Base-by-base conservation (phyloP, 2,113 vertebrate genomes). In the Bufo gargarizans region DNA sequence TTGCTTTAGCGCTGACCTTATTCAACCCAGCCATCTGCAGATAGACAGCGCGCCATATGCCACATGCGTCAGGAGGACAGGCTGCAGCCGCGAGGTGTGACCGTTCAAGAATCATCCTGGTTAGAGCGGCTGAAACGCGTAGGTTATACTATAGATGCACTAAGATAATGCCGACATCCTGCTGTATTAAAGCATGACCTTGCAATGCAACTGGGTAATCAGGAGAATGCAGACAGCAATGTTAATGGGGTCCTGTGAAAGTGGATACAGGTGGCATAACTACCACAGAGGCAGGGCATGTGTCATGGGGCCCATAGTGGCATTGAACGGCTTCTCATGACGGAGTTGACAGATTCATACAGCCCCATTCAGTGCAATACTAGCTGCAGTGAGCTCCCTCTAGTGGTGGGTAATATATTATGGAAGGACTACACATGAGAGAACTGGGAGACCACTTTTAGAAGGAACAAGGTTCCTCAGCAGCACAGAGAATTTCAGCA, bases 11-110 rank as follows among this genome's bases (percentile, higher is more conserved):
- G 4, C 4, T 53, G 82, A 71, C 82, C 82, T 84, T 22, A 53
- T 11, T 14, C 82, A 84, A 84, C 82, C 63, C 82, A 4, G 65
- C 19, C 82, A 84, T 69, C 82, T 84, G 82, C 50, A 65, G 19
- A 45, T 5, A 50, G 81, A 67, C 81, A 20, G 58, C 58, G 43
- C 63, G 8, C 82, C 82, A 83, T 69, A 83, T 69, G 82, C 45
- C 82, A 2, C 17, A 6, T 22, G 22, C 2, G 22, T 2, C 49
- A 3, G n/a, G 49, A n/a, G 82, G 63, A 67, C 59, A 63, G 14
- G 16, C 56, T 16, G 80, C 3, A 11, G 16, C 1, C 8, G 47
- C 47, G 45, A 76, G 3, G 4, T 16, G 47, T 53, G n/a, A 78
- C 10, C 4, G 47, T 74, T 74, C 71, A 74, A 4, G 43, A 74